Base-by-base conservation (phyloP, 1,140 invertebrate species). In the Macrostomum lignano region DNA sequence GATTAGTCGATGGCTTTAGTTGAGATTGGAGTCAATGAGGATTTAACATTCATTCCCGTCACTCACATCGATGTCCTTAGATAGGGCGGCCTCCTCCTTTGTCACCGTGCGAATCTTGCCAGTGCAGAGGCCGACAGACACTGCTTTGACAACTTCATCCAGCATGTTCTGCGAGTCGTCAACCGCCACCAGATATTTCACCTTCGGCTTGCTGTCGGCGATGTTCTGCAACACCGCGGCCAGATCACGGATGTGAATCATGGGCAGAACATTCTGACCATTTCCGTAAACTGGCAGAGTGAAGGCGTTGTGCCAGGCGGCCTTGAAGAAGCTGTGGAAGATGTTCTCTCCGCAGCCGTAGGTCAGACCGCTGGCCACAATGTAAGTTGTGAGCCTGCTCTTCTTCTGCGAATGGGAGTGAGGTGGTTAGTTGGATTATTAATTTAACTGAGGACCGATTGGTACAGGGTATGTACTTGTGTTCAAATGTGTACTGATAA, bases 301-400 rank as follows among this genome's bases (percentile, higher is more conserved):
- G 24, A 64, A 9, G 9, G 9, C 64, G 44, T 69, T 69, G 35
- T 66, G 60, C 70, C 70, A 72, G 2, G 67, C 26, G 15, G 54
- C 64, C 61, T 70, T 70, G 44, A 71, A 73, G 36, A 69, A 63
- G 45, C 65, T 65, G 43, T 67, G 65, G 10, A 73, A 58, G 21
- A 63, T 59, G 23, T 63, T 61, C 49, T 73, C 64, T 15, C 61
- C 63, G 9, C 61, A 61, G 5, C 70, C 70, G 42, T 72, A 73
- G 3, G 65, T 65, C 1, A 70, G 42, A 11, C 69, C 70, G 29
- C 59, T 49, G 5, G 59, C 63, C 11, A 73, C 46, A 1, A 72
- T 67, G 36, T 66, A 57, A 0, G 68, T 67, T 33, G 63, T 66
- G 14, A 69, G 42, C 41, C 63, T 28, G 7, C 14, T 15, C 19